Conservation (phyloP, 2,113 vertebrate species). For the Natator depressus region DNA sequence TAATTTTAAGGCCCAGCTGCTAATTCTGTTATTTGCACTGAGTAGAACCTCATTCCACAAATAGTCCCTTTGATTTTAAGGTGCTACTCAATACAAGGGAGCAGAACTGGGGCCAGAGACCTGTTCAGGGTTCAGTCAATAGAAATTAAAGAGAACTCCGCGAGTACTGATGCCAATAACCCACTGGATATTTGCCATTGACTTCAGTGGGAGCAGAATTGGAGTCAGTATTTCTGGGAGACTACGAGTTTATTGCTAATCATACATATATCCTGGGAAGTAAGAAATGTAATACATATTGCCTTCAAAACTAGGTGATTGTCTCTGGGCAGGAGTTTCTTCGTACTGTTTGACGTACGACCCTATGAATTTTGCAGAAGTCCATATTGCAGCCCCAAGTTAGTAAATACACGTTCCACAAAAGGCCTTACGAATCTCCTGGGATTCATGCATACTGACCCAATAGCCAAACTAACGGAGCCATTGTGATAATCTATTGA, state of each 20-base stretch:
- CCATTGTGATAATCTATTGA: neutral
- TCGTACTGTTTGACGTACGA: neutral
- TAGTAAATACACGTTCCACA: neutral
- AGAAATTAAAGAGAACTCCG: neutral
- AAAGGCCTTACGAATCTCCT: neutral
- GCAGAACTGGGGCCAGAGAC: neutral
- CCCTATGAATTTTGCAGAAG: neutral
- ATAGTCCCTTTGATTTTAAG: neutral
- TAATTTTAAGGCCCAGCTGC: neutral
- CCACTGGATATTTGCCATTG: neutral
- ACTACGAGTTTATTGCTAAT: neutral
- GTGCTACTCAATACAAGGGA: neutral
- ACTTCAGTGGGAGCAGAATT: slow-evolving; percentile 6
- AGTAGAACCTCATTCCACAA: slow-evolving; percentile 1
- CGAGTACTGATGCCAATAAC: neutral
- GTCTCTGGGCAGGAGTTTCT: neutral
- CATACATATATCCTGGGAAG: neutral
- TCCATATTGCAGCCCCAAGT: accelerated
- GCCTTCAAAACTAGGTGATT: neutral
- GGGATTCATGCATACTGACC: neutral
- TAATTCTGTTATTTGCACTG: neutral
- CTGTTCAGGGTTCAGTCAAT: neutral
- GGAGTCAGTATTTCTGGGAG: neutral
- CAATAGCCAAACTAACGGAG: neutral
- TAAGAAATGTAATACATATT: neutral